Percentiles rank a stretch among this genome's conserved stretches.
Conservation (phyloP, 2,797 vertebrate species). For the Buceros bicornis region DNA sequence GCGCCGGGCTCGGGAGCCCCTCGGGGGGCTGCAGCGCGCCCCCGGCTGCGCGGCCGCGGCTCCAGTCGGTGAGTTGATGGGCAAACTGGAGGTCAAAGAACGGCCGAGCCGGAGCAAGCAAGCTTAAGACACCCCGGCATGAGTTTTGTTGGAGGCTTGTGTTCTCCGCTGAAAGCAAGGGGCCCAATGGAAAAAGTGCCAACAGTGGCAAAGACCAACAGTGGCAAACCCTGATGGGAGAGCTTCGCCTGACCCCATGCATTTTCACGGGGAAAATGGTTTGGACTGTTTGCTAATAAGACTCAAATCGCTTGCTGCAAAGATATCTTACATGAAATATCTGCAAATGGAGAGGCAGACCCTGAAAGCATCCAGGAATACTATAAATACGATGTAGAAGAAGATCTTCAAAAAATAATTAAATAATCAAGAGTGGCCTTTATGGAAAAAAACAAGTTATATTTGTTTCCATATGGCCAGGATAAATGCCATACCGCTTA, state of each 20-base stretch:
- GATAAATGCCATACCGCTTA: conserved; percentile 38
- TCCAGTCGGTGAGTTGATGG: accelerated
- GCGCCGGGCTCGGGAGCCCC: not conserved
- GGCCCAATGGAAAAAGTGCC: not conserved
- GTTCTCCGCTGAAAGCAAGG: not conserved
- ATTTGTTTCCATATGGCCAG: conserved; percentile 69
- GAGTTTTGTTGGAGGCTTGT: not conserved
- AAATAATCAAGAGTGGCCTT: conserved; percentile 44
- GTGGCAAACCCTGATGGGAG: not conserved
- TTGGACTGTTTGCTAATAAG: not conserved
- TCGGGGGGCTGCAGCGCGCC: accelerated
- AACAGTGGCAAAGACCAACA: not conserved
- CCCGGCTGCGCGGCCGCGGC: not conserved
- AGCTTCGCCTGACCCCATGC: not conserved
- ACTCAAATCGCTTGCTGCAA: not conserved
- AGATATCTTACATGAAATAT: not conserved
- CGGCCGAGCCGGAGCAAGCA: accelerated
- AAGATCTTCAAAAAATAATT: not conserved
- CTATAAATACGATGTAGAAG: conserved; percentile 53
- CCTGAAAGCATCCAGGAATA: not conserved
- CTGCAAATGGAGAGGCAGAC: not conserved
- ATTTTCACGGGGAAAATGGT: not conserved
- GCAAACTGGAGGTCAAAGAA: not conserved
- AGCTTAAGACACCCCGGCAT: not conserved
- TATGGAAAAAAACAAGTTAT: conserved; percentile 53